These are phyloP conservation scores for Elaeidobius kamerunicus DNA, from an alignment of 2,888 invertebrate genomes.

Conservation along the genomic window DNA sequence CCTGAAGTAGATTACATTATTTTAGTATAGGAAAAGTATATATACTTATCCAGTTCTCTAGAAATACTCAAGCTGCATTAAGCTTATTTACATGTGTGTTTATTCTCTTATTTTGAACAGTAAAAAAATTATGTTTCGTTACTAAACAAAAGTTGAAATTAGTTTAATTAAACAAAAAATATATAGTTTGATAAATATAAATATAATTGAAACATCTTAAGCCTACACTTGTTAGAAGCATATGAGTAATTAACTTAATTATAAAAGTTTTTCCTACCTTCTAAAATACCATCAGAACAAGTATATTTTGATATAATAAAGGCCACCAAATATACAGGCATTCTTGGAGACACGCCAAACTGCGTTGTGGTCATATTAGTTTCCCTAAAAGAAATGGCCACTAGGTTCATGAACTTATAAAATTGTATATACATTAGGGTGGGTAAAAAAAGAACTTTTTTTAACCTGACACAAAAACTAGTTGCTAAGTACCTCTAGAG, in stretches of 20 bases:
- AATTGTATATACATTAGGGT: too few species aligned
- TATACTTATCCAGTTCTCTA: too few species aligned
- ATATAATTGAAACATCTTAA: too few species aligned
- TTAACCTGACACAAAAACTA: too few species aligned
- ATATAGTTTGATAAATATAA: background rate
- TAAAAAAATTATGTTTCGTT: too few species aligned
- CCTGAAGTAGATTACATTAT: background rate
- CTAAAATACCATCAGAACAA: constrained; percentile 13
- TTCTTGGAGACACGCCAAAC: constrained; percentile 53
- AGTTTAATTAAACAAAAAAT: background rate
- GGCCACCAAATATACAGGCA: constrained; percentile 86
- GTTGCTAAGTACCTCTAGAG: too few species aligned
- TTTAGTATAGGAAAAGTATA: too few species aligned
- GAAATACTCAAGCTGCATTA: too few species aligned
- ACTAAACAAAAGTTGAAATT: background rate
- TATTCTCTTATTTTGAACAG: too few species aligned
- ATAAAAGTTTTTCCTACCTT: background rate
- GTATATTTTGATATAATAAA: constrained; percentile 77
- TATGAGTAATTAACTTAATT: background rate
- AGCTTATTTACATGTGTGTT: too few species aligned
- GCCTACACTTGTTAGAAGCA: background rate
- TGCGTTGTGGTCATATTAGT: constrained; percentile 4
- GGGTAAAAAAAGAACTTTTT: too few species aligned
- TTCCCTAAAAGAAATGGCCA: background rate
- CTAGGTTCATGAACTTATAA: too few species aligned